Conservation (phyloP, 2,888 invertebrate species). For the Tupiocoris notatus region DNA sequence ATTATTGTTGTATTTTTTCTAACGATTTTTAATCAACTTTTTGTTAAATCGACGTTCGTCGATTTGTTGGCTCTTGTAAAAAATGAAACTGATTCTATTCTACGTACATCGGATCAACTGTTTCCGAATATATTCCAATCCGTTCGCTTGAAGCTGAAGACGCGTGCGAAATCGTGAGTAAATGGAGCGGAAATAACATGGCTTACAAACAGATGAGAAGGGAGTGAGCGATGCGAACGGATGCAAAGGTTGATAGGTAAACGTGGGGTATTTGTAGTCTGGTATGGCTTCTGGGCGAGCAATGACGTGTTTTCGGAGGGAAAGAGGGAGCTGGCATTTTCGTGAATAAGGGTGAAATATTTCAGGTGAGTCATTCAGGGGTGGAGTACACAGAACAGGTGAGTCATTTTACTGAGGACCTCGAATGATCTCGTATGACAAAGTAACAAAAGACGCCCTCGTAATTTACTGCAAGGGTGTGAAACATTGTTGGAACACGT, state of each 20-base stretch:
- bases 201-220: neutral
- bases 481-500: too few species aligned
- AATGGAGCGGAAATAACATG: neutral
- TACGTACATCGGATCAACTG: too few species aligned
- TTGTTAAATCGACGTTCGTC: too few species aligned
- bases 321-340: neutral
- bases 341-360: neutral
- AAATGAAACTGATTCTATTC: too few species aligned
- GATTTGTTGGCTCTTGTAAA: too few species aligned
- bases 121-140: neutral
- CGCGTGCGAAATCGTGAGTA: neutral
- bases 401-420: neutral
- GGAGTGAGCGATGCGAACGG: neutral
- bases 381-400: neutral
- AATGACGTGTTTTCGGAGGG: neutral
- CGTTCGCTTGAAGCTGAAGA: neutral
- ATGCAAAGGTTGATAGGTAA: too few species aligned
- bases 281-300: neutral
- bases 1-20: too few species aligned
- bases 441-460: neutral
- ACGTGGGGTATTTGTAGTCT: too few species aligned
- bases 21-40: too few species aligned
- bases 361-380: neutral
- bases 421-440: neutral
- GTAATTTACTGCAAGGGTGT: too few species aligned